Evolutionary conservation across 2,113 vertebrate species (phyloP).

Genomic region (Salvelinus namaycush): DNA sequence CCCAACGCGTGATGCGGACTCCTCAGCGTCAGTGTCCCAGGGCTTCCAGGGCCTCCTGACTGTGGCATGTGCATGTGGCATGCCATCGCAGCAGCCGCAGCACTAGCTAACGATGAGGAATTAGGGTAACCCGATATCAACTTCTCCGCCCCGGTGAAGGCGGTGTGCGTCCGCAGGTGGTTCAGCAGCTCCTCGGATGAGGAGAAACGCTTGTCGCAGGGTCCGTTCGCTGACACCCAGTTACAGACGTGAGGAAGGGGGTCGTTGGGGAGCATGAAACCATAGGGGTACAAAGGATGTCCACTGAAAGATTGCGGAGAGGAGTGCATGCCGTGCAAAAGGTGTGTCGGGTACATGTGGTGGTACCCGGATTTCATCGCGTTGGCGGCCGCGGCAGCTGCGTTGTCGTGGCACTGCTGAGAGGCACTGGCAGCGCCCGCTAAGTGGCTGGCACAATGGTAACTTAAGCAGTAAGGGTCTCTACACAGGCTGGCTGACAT

Average conservation of each 20-base stretch:
- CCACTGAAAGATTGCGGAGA: conserved; percentile 90
- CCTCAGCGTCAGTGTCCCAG: conserved; percentile 88
- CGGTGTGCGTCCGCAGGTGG: conserved; percentile 98
- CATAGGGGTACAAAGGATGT: conserved; percentile 96
- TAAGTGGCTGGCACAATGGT: conserved; percentile 97
- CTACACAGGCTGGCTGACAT: conserved; percentile 97
- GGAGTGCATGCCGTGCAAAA: conserved; percentile 88
- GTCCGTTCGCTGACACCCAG: conserved; percentile 98
- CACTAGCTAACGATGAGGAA: conserved; percentile 91
- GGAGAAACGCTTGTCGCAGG: conserved; percentile 98
- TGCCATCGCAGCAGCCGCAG: conserved; percentile 94
- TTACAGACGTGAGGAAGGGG: conserved; percentile 97
- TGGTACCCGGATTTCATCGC: conserved; percentile 95
- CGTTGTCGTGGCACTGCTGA: conserved; percentile 81
- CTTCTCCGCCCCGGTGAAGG: conserved; percentile 96
- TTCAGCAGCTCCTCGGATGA: conserved; percentile 96
- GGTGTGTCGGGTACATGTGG: conserved; percentile 93
- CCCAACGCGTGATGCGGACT: conserved; percentile 96
- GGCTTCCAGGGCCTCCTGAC: conserved; percentile 87
- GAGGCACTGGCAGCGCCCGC: conserved; percentile 84
- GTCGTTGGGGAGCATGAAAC: conserved; percentile 98
- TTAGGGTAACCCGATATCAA: conserved; percentile 93
- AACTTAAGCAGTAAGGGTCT: conserved; percentile 99
- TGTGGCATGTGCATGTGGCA: conserved; percentile 99
- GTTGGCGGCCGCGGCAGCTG: no score